These are phyloP conservation scores for Proterorhinus semilunaris DNA, from an alignment of 2,113 vertebrate species.

Conservation along the genomic window DNA sequence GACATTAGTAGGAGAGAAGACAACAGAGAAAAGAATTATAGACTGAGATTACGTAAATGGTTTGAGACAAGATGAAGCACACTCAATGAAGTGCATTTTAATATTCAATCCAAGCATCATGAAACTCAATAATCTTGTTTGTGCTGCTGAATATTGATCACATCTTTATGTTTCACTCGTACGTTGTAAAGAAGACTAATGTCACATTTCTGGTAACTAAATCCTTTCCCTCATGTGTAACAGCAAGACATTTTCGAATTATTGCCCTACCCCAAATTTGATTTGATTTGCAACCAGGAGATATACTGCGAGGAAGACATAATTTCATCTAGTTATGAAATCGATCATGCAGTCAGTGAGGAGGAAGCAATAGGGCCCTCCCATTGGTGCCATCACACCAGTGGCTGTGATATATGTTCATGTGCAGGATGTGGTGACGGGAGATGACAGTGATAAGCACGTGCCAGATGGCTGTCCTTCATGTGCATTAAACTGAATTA, in stretches of 20 bases:
- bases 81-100: conserved; percentile 17
- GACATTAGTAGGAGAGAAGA: no score
- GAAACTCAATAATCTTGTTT: conserved; percentile 57
- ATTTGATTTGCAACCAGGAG: neutral
- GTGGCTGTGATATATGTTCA: conserved; percentile 5
- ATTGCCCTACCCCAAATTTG: conserved; percentile 7
- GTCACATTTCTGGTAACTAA: conserved; percentile 21
- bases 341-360: conserved; percentile 26
- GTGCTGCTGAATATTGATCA: conserved; percentile 58
- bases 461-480: conserved; percentile 2
- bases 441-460: conserved; percentile 15
- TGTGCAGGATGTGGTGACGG: conserved; percentile 1
- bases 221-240: conserved; percentile 21
- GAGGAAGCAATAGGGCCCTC: conserved; percentile 21
- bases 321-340: conserved; percentile 22
- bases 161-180: conserved; percentile 23
- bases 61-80: no score
- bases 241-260: conserved; percentile 19
- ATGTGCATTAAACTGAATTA: neutral
- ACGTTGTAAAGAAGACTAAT: conserved; percentile 19
- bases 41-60: no score
- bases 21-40: no score
- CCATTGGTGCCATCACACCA: conserved; percentile 9
- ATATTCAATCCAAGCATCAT: conserved; percentile 38
- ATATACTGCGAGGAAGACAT: conserved; percentile 23